Evolutionary conservation across 1,140 invertebrate species (phyloP).

Genomic region (Homarus americanus): DNA sequence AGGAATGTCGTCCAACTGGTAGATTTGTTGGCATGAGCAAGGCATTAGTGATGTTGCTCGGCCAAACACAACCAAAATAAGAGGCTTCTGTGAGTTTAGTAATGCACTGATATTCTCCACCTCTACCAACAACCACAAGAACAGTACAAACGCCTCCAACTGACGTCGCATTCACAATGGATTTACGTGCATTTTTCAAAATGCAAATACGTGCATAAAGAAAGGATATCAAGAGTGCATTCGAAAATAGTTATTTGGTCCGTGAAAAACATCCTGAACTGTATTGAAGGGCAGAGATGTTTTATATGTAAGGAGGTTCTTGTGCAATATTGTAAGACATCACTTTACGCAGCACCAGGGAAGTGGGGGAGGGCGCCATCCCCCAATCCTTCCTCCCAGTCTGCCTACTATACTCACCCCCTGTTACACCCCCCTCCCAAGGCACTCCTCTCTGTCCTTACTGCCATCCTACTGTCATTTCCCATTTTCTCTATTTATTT

Average conservation of each 20-base stretch:
- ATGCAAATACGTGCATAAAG: not conserved
- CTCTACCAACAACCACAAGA: not conserved
- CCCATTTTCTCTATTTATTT: not conserved
- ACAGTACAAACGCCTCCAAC: not conserved
- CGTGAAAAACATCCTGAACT: not conserved
- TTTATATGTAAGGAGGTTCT: not conserved
- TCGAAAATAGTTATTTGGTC: not conserved
- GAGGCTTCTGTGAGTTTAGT: not conserved
- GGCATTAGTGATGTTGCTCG: not conserved
- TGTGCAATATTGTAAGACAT: conserved; percentile 4
- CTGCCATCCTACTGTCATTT: not conserved
- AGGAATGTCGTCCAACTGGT: conserved; percentile 20
- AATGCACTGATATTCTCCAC: not conserved
- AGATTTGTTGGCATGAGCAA: not conserved
- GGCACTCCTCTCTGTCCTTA: not conserved
- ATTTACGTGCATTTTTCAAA: not conserved
- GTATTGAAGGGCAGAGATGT: not conserved
- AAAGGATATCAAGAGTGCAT: not conserved
- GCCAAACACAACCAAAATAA: not conserved
- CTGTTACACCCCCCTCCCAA: not conserved
- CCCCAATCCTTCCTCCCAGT: not conserved
- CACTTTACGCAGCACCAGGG: not conserved
- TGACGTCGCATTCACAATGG: not conserved
- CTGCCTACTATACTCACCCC: not conserved
- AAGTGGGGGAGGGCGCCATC: not conserved